These are phyloP conservation scores for Drosophila subobscura DNA, from an alignment of 1,140 invertebrate species.

Conservation along the genomic window DNA sequence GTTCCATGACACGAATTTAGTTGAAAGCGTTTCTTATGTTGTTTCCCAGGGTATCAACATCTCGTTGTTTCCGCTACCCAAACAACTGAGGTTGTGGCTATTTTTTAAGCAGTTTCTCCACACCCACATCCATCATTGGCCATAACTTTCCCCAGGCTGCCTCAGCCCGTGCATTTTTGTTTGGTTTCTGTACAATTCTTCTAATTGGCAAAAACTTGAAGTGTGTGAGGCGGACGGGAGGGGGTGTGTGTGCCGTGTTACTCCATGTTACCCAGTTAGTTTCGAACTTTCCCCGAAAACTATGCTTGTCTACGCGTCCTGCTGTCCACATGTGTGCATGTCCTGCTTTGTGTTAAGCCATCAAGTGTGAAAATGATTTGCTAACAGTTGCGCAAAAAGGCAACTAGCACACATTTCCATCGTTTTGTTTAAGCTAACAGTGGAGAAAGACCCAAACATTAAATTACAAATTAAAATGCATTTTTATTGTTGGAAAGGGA, in stretches of 20 bases:
- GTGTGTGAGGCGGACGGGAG: slow-evolving; percentile 19
- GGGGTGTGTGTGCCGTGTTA: background rate
- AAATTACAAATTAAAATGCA: too few species aligned
- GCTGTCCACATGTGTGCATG: slow-evolving; percentile 4
- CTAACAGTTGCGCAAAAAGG: slow-evolving; percentile 9
- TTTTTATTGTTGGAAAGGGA: too few species aligned
- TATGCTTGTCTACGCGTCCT: background rate
- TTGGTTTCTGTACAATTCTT: slow-evolving; percentile 45
- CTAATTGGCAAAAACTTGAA: slow-evolving; percentile 66
- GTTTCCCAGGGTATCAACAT: background rate
- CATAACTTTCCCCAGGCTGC: background rate
- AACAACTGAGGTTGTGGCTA: background rate
- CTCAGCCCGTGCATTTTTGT: slow-evolving; percentile 18
- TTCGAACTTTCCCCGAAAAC: slow-evolving; percentile 46
- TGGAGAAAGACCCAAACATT: too few species aligned
- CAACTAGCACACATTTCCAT: slow-evolving; percentile 12
- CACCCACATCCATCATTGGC: background rate
- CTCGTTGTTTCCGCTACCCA: too few species aligned
- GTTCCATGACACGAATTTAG: too few species aligned
- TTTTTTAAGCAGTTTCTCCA: background rate
- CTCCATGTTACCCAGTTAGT: slow-evolving; percentile 35
- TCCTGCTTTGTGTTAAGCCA: slow-evolving; percentile 45
- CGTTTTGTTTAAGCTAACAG: too few species aligned
- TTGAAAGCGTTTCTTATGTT: too few species aligned
- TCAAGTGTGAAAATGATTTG: slow-evolving; percentile 58